phyloP scores from a whole-genome alignment of 2,888 invertebrate genomes.

The Pyralis farinalis region DNA sequence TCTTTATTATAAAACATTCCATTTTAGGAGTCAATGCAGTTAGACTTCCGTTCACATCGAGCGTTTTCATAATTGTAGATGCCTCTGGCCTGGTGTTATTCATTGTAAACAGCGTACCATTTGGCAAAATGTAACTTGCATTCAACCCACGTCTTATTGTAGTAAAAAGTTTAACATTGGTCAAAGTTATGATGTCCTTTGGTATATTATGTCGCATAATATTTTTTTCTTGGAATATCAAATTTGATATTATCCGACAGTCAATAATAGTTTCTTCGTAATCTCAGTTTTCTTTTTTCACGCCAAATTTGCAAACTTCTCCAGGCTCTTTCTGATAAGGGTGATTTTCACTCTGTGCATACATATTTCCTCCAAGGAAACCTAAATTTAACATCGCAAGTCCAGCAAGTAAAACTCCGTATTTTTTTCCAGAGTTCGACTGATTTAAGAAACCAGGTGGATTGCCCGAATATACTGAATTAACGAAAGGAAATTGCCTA shows the following conservation, averaged over 20 bases:
- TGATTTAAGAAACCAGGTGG: not conserved
- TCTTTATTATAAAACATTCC: not conserved
- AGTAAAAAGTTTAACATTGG: not conserved
- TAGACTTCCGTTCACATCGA: too few relatives aligned
- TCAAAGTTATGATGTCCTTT: not conserved
- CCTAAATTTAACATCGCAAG: not conserved
- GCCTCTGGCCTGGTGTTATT: too few relatives aligned
- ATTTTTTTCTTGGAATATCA: not conserved
- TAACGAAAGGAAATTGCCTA: too few relatives aligned
- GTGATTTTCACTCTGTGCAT: not conserved
- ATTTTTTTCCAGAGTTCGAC: not conserved
- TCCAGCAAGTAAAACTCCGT: not conserved
- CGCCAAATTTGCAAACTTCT: slow-evolving; percentile 22
- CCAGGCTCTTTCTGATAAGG: not conserved
- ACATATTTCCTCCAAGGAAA: not conserved
- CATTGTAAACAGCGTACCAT: too few relatives aligned
- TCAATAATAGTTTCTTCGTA: slow-evolving; percentile 21
- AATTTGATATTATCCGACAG: slow-evolving; percentile 9
- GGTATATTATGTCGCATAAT: not conserved
- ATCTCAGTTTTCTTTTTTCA: slow-evolving; percentile 13
- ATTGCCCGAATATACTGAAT: too few relatives aligned
- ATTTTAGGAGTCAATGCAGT: not conserved
- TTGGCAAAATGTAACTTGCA: too few relatives aligned
- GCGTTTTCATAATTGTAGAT: too few relatives aligned
- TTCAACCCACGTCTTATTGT: too few relatives aligned